Evolutionary conservation across 2,113 vertebrate genomes (phyloP), one percentile per base, ranked within the genome.

Genomic region (Epinephelus moara): DNA sequence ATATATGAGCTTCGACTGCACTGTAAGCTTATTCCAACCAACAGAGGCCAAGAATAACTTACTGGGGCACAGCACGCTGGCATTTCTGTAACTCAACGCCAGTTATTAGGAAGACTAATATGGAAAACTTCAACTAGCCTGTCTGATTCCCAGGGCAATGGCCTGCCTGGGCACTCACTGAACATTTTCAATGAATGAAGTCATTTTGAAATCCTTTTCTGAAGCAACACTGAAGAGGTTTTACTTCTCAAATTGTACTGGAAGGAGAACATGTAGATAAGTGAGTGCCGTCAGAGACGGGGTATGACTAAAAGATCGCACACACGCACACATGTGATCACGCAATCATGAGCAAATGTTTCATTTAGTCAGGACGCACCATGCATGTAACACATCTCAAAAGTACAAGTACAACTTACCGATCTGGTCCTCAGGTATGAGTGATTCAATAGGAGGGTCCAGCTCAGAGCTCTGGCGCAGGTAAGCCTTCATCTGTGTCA

Each of bases 401-500:
- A 52, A 1, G 6, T 7, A 1, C 12, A 11, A 37, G 6, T 37
- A 37, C 33, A 37, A 61, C 97, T 97, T 94, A 99, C 98, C 98
- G 59, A 99, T 99, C 90, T 98, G 97, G 89, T 99, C 97, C 91
- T 99, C 97, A 0, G 98, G 98, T 91, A 99, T 99, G 77, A 99
- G 94, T 0, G 98, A 98, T 83, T 99, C 98, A 0, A 99, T 96
- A 0, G 98, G 98, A 0, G 98, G 98, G 78, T 98, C 96, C 23
- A 99, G 95, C 91, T 99, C 98, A 0, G 98, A 99, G 93, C 97
- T 98, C 94, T 99, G 98, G 25, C 96, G 92, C 94, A 99, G 92
- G 86, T 99, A 99, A 75, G 97, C 98, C 95, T 99, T 99, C 85
- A 98, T 98, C 81, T 99, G 98, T 9, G 98, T 99, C 96, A 99